phyloP scores from a whole-genome alignment of 2,113 vertebrate species.

The Fukomys damarensis region DNA sequence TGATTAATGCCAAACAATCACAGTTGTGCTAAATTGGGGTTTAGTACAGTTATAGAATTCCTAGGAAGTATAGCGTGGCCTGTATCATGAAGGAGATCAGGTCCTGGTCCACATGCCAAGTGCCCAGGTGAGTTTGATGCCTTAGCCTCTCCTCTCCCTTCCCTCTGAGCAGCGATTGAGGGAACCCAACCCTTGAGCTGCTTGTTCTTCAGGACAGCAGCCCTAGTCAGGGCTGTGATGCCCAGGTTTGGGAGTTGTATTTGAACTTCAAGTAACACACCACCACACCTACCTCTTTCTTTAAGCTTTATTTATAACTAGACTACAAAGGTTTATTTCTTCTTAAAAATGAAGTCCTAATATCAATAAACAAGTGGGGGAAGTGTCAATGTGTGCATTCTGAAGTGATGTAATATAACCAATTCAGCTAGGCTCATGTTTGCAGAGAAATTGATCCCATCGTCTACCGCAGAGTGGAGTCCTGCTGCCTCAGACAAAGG shows the following conservation, averaged over 20 bases:
- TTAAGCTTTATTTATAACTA: constrained; percentile 40
- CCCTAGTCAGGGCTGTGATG: not conserved
- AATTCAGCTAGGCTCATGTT: not conserved
- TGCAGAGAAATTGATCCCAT: not conserved
- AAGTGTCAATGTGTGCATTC: not conserved
- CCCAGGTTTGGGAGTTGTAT: not conserved
- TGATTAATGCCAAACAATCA: not conserved
- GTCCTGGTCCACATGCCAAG: rapidly evolving
- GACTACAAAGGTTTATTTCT: not conserved
- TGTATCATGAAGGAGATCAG: not conserved
- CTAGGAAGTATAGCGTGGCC: not conserved
- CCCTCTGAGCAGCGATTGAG: not conserved
- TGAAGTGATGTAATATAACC: not conserved
- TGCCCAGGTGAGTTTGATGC: too few relatives aligned
- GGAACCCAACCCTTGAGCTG: not conserved
- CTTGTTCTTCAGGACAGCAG: not conserved
- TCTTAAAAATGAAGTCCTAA: not conserved
- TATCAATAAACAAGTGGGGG: not conserved
- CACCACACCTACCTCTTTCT: not conserved
- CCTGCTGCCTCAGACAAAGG: not conserved
- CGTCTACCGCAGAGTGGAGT: too few relatives aligned
- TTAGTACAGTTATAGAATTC: not conserved
- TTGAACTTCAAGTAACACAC: not conserved
- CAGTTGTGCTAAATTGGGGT: not conserved
- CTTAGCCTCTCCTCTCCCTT: not conserved